phyloP scores from a whole-genome alignment of 2,113 vertebrate species.

The Sialia sialis region DNA sequence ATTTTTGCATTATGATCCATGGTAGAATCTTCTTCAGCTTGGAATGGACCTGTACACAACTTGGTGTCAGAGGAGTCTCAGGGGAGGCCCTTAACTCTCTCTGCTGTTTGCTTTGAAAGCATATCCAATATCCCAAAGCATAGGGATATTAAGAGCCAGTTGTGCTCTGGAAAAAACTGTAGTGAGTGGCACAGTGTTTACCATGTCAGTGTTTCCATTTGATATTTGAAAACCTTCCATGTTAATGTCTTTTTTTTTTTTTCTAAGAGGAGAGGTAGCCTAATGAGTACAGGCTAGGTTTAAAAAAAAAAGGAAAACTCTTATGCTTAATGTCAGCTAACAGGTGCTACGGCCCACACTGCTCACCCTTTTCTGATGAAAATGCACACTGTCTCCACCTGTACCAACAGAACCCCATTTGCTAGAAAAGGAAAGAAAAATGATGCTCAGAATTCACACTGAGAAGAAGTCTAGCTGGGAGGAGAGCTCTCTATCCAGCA shows the following conservation, averaged over 20 bases:
- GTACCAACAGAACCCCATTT: neutral
- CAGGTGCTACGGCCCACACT: neutral
- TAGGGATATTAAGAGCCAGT: neutral
- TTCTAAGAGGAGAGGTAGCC: neutral
- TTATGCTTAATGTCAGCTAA: neutral
- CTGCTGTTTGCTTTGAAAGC: slow-evolving; percentile 16
- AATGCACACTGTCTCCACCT: neutral
- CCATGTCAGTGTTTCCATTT: neutral
- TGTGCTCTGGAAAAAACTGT: slow-evolving; percentile 2
- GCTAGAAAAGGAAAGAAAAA: neutral
- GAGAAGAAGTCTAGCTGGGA: neutral
- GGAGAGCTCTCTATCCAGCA: neutral
- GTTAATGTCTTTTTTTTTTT: neutral
- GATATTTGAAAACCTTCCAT: neutral
- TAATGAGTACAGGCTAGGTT: neutral
- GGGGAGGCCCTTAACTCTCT: neutral
- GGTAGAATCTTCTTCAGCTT: neutral
- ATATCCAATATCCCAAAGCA: neutral
- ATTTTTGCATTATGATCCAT: neutral
- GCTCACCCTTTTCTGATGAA: neutral
- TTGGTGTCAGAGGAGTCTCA: neutral
- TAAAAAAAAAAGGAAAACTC: neutral
- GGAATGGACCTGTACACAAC: neutral
- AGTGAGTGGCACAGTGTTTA: neutral
- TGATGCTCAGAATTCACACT: neutral